These are phyloP conservation scores for Trachelipus rathkii DNA, from an alignment of 1,140 invertebrate genomes.

Conservation along the genomic window DNA sequence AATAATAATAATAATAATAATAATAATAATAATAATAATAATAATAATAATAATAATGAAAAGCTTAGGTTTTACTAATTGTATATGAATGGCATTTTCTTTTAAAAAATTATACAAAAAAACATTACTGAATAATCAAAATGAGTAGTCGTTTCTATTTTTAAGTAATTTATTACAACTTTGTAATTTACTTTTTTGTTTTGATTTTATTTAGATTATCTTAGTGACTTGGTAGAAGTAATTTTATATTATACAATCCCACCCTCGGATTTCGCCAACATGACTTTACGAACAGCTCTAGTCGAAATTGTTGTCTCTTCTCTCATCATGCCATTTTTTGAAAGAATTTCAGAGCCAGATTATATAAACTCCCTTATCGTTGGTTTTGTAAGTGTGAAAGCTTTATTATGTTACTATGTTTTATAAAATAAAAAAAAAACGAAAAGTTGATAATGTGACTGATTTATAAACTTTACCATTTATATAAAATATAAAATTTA, in stretches of 20 bases:
- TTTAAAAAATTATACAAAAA: too few relatives aligned
- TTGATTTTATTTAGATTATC: constrained; percentile 64
- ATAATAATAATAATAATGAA: too few relatives aligned
- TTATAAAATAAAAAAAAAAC: not conserved
- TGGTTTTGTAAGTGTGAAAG: constrained; percentile 69
- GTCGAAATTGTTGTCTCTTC: constrained; percentile 76
- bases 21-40: too few relatives aligned
- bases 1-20: too few relatives aligned
- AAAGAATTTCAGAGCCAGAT: constrained; percentile 84
- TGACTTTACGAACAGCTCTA: constrained; percentile 69
- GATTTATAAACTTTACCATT: not conserved
- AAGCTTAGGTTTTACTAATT: too few relatives aligned
- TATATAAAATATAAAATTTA: not conserved
- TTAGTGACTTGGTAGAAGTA: constrained; percentile 77
- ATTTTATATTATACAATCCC: constrained; percentile 78
- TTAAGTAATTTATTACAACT: too few relatives aligned
- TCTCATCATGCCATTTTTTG: constrained; percentile 72
- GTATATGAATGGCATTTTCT: too few relatives aligned
- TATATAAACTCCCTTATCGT: constrained; percentile 89
- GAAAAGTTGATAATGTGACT: constrained; percentile 1
- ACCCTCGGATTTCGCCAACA: constrained; percentile 78
- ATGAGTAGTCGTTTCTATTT: too few relatives aligned
- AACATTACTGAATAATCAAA: too few relatives aligned
- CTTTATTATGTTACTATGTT: not conserved
- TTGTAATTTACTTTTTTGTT: not conserved